Evolutionary conservation across 2,113 vertebrate genomes (phyloP).

Genomic region (Thalassoma bifasciatum): DNA sequence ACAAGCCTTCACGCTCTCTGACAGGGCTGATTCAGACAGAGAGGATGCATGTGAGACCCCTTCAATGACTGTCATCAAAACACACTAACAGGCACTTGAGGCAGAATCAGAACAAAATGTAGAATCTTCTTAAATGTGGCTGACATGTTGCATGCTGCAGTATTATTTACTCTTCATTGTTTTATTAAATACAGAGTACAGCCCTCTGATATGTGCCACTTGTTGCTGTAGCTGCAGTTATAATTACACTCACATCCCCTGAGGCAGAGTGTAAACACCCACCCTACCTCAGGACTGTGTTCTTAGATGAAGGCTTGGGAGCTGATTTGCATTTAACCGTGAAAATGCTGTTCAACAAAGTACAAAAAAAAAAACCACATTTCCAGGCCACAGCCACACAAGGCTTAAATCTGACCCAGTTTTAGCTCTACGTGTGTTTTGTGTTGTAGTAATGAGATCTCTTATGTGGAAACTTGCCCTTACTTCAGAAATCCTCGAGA

Average conservation of each 20-base stretch:
- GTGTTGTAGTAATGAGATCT: background rate
- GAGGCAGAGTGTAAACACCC: conserved; percentile 2
- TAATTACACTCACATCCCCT: conserved; percentile 41
- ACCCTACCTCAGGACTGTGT: background rate
- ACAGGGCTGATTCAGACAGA: conserved; percentile 82
- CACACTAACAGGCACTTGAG: background rate
- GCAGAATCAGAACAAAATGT: no score
- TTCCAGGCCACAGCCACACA: background rate
- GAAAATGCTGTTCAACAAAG: background rate
- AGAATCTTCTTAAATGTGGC: background rate
- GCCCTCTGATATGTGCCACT: background rate
- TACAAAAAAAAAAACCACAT: no score
- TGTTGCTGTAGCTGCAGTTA: conserved; percentile 28
- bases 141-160: background rate
- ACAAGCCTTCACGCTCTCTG: conserved; percentile 87
- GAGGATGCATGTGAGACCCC: background rate
- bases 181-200: background rate
- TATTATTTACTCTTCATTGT: background rate
- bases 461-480: conserved; percentile 43
- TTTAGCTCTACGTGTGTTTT: conserved; percentile 10
- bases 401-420: background rate
- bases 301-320: background rate
- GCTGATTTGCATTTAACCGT: conserved; percentile 15
- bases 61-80: background rate
- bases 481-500: conserved; percentile 8